Conservation (phyloP, 2,113 vertebrate species). For the Crotalus helleri region DNA sequence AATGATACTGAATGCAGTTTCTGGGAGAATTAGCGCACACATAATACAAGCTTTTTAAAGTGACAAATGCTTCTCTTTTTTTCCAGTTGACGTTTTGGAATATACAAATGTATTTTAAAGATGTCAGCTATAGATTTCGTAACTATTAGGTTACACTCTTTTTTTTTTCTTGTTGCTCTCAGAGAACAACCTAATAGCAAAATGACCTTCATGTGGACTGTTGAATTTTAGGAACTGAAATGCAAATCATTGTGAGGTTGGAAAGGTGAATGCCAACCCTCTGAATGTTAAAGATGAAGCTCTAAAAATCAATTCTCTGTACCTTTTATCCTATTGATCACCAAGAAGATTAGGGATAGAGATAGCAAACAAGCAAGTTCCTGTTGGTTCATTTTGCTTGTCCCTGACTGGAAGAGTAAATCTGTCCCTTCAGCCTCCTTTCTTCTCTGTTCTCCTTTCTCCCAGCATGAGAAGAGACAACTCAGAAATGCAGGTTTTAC, state of each 20-base stretch:
- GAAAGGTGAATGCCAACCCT: neutral
- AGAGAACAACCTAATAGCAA: neutral
- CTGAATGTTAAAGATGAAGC: neutral
- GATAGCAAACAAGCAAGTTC: neutral
- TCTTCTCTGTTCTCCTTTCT: neutral
- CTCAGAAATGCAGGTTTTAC: neutral
- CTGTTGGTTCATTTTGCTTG: neutral
- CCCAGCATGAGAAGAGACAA: neutral
- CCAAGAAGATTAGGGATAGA: neutral
- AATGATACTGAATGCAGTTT: neutral
- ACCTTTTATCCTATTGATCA: neutral
- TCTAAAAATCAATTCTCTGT: neutral
- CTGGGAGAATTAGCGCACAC: neutral
- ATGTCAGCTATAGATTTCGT: neutral
- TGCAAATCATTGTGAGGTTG: neutral
- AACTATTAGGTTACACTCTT: neutral
- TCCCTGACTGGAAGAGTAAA: neutral
- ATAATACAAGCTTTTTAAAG: neutral
- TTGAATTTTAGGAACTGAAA: neutral
- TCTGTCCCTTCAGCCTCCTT: neutral
- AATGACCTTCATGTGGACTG: too few species aligned
- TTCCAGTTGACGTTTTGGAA: neutral
- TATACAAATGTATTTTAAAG: neutral
- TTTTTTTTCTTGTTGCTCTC: neutral
- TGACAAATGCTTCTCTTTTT: neutral